Conservation (phyloP, 2,888 invertebrate genomes). For the Tenthredo amoena region DNA sequence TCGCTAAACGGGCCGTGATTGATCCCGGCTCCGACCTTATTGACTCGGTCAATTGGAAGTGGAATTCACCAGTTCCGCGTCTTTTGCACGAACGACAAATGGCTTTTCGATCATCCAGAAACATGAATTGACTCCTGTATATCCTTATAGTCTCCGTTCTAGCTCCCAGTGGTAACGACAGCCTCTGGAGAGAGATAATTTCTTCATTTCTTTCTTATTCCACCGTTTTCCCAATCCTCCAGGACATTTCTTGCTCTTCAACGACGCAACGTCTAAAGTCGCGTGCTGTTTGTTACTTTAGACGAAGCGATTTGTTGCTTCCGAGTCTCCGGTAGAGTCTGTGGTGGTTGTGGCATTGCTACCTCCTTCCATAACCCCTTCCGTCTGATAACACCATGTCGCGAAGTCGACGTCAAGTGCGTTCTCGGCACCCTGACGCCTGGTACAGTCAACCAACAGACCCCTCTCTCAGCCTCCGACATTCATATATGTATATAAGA, state of each 20-base stretch:
- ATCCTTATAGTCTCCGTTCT: background rate
- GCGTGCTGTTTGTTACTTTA: constrained; percentile 69
- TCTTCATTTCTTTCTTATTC: background rate
- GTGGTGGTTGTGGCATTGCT: constrained; percentile 16
- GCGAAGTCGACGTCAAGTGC: constrained; percentile 45
- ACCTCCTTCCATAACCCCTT: background rate
- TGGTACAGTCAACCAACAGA: constrained; percentile 10
- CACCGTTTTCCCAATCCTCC: background rate
- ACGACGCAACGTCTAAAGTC: background rate
- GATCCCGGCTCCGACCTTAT: constrained; percentile 36
- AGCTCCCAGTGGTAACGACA: background rate
- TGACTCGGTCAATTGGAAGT: constrained; percentile 39
- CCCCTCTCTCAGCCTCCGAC: background rate
- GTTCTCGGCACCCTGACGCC: constrained; percentile 43
- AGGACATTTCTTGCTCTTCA: background rate
- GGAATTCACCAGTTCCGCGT: constrained; percentile 25
- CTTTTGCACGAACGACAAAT: constrained; percentile 33
- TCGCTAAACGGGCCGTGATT: constrained; percentile 49
- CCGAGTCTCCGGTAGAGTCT: constrained; percentile 24
- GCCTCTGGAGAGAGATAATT: constrained; percentile 9
- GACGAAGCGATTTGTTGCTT: constrained; percentile 69
- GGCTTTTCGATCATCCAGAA: constrained; percentile 39
- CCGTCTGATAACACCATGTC: constrained; percentile 35
- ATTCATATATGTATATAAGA: background rate
- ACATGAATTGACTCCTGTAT: constrained; percentile 14